phyloP scores from a whole-genome alignment of 92 coral and sea anemone species.

The Phenganax subtilis region DNA sequence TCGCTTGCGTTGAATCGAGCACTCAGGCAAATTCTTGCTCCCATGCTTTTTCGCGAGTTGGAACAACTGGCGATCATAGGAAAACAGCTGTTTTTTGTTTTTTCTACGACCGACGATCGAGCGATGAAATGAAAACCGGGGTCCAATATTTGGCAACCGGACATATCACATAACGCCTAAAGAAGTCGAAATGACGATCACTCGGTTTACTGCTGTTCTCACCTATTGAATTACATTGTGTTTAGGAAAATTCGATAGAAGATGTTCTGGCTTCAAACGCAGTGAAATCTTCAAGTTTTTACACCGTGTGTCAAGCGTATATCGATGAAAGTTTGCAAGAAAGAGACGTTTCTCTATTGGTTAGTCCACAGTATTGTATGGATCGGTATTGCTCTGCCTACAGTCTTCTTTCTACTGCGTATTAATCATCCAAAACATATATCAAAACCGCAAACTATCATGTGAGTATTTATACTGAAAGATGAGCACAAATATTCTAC shows the following conservation, averaged over 20 bases:
- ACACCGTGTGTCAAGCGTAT: background rate
- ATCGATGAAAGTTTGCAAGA: constrained; percentile 26
- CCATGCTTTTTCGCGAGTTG: too few species aligned
- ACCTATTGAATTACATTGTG: constrained; percentile 3
- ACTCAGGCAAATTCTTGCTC: too few species aligned
- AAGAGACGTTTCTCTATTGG: constrained; percentile 46
- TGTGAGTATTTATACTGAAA: background rate
- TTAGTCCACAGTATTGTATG: constrained; percentile 56
- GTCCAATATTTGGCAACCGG: constrained; percentile 1
- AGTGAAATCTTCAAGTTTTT: constrained; percentile 1
- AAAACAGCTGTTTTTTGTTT: too few species aligned
- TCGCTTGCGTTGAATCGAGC: too few species aligned
- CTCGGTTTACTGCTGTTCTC: background rate
- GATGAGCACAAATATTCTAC: background rate
- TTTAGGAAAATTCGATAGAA: constrained; percentile 3
- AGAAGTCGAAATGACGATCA: background rate
- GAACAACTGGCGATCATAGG: too few species aligned
- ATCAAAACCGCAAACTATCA: background rate
- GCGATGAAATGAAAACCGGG: too few species aligned
- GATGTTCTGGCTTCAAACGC: background rate
- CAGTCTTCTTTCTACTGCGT: constrained; percentile 64
- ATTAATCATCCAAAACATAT: constrained; percentile 58
- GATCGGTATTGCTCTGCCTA: constrained; percentile 61
- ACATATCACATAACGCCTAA: constrained; percentile 4
- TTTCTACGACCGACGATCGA: too few species aligned